phyloP scores from a whole-genome alignment of 1,140 invertebrate species.

The Globodera ellingtonae region DNA sequence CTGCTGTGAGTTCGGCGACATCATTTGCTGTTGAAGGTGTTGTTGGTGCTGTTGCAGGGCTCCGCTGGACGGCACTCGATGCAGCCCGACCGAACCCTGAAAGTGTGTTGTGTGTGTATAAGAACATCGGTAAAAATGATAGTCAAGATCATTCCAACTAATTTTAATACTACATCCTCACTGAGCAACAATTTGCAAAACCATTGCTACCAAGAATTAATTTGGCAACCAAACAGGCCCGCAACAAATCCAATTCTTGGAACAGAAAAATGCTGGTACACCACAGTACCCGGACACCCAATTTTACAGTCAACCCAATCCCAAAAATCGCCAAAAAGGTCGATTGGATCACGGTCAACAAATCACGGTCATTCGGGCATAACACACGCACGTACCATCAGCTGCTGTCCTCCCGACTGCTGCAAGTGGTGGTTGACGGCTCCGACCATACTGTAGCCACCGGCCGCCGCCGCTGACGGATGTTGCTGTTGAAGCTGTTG shows the following conservation, averaged over 20 bases:
- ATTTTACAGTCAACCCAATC: too few relatives aligned
- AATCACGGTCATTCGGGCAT: conserved; percentile 21
- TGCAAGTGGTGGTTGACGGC: conserved; percentile 38
- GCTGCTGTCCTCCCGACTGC: conserved; percentile 21
- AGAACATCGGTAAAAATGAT: too few relatives aligned
- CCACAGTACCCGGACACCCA: too few relatives aligned
- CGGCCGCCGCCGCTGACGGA: conserved; percentile 65
- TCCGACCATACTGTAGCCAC: conserved; percentile 10
- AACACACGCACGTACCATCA: neutral
- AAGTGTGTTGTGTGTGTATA: neutral
- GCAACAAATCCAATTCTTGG: too few relatives aligned
- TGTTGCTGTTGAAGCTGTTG: conserved; percentile 70
- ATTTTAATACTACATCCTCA: too few relatives aligned
- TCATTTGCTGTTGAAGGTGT: conserved; percentile 28
- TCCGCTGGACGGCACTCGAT: conserved; percentile 18
- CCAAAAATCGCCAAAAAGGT: too few relatives aligned
- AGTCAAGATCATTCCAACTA: too few relatives aligned
- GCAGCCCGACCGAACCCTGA: conserved; percentile 16
- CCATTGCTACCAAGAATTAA: too few relatives aligned
- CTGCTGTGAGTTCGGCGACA: conserved; percentile 39
- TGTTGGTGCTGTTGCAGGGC: conserved; percentile 13
- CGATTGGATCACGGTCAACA: neutral
- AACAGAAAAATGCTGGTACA: too few relatives aligned
- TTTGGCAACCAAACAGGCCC: too few relatives aligned
- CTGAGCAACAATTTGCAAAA: too few relatives aligned